A percentile compares a stretch with the other conserved stretches of the same genome.
Conservation (phyloP, 2,113 vertebrate species). For the Podilymbus podiceps region DNA sequence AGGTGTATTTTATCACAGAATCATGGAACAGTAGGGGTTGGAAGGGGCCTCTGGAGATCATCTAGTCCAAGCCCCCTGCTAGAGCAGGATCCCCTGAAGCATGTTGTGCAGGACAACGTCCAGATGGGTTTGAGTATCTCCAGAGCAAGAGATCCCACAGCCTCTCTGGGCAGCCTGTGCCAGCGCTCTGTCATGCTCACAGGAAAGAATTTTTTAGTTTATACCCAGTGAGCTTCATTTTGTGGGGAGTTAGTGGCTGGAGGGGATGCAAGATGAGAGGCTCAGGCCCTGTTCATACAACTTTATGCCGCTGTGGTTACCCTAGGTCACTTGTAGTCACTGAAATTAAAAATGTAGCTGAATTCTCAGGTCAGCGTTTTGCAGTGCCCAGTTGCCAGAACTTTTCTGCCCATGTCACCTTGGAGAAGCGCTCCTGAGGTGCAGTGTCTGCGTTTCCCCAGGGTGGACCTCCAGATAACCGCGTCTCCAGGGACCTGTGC, state of each 20-base stretch:
- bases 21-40: too few relatives aligned
- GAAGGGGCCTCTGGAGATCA: too few relatives aligned
- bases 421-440: background rate
- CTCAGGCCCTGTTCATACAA: background rate
- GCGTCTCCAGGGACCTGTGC: rapidly evolving
- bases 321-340: background rate
- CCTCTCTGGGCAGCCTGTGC: too few relatives aligned
- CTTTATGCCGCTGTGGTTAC: background rate
- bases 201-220: too few relatives aligned
- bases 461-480: background rate
- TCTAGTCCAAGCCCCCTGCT: too few relatives aligned
- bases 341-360: rapidly evolving
- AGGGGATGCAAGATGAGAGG: background rate
- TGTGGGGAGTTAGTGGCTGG: background rate
- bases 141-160: too few relatives aligned
- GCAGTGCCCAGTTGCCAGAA: rapidly evolving
- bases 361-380: background rate
- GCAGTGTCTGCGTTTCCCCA: background rate
- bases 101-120: too few relatives aligned
- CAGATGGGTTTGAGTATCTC: too few relatives aligned
- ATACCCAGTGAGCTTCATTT: background rate
- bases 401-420: background rate
- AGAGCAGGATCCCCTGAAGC: too few relatives aligned
- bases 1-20: background rate
- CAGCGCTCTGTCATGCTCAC: too few relatives aligned